Conservation (phyloP, 1,140 invertebrate species). For the Alviniconcha marisindica region DNA sequence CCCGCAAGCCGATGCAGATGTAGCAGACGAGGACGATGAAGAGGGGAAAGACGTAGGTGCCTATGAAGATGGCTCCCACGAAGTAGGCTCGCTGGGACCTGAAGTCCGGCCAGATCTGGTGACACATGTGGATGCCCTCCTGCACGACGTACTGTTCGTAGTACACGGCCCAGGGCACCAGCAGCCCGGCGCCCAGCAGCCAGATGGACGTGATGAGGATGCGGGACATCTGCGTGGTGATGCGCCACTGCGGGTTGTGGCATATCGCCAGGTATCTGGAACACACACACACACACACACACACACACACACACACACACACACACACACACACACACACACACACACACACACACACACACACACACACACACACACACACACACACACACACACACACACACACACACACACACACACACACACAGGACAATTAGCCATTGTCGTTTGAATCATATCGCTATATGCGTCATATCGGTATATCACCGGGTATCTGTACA, state of each 20-base stretch:
- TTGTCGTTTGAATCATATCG: too few relatives aligned
- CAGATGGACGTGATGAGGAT: constrained; percentile 93
- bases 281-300: too few relatives aligned
- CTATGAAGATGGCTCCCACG: constrained; percentile 90
- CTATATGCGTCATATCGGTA: too few relatives aligned
- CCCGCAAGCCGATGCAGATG: constrained; percentile 93
- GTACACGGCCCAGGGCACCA: constrained; percentile 92
- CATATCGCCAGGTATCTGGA: constrained; percentile 79
- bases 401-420: too few relatives aligned
- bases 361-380: too few relatives aligned
- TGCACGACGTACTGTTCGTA: constrained; percentile 80
- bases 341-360: too few relatives aligned
- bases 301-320: too few relatives aligned
- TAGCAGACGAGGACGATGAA: constrained; percentile 94
- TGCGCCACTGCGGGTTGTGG: constrained; percentile 94
- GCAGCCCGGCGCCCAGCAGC: constrained; percentile 88
- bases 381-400: too few relatives aligned
- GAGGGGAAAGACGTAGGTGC: constrained; percentile 95
- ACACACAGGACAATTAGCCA: too few relatives aligned
- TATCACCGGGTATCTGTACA: too few relatives aligned
- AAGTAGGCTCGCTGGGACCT: constrained; percentile 90
- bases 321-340: too few relatives aligned
- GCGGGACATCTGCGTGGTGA: constrained; percentile 89
- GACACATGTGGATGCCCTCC: constrained; percentile 52
- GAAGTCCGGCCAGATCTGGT: constrained; percentile 58